phyloP scores from a whole-genome alignment of 2,113 vertebrate genomes.

The Syrmaticus mikado region DNA sequence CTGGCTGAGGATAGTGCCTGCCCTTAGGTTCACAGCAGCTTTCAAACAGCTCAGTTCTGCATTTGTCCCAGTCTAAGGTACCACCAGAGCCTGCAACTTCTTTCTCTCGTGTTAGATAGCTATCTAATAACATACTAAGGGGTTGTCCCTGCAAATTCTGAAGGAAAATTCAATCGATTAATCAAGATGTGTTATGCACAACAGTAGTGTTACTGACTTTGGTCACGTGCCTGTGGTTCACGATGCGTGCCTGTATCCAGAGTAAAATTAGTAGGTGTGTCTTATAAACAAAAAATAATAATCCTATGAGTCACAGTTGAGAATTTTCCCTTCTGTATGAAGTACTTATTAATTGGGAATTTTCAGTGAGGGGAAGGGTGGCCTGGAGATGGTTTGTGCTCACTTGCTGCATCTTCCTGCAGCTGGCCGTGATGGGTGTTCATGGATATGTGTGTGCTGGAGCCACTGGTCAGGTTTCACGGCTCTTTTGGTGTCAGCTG shows the following conservation, averaged over 20 bases:
- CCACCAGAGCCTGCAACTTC: background rate
- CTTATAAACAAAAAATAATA: slow-evolving; percentile 65
- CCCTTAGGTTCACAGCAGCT: background rate
- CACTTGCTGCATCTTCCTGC: background rate
- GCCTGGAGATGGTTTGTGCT: background rate
- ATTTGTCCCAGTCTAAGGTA: background rate
- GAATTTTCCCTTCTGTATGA: slow-evolving; percentile 19
- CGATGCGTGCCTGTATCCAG: background rate
- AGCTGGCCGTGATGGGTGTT: accelerated
- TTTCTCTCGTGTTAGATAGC: background rate
- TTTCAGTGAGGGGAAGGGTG: slow-evolving; percentile 60
- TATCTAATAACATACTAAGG: background rate
- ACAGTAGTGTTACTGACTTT: background rate
- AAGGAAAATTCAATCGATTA: background rate
- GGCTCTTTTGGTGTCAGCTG: background rate
- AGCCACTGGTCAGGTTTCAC: accelerated
- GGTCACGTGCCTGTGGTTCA: background rate
- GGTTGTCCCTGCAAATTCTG: background rate
- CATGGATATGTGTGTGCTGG: accelerated
- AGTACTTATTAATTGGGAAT: slow-evolving; percentile 68
- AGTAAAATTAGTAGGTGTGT: slow-evolving; percentile 50
- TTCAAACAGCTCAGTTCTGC: background rate
- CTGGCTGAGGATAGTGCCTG: background rate
- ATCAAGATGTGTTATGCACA: background rate
- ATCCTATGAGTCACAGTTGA: slow-evolving; percentile 52